These are phyloP conservation scores for Lepidocolaptes lacrymiger DNA, from an alignment of 2,797 vertebrate species.

Conservation along the genomic window DNA sequence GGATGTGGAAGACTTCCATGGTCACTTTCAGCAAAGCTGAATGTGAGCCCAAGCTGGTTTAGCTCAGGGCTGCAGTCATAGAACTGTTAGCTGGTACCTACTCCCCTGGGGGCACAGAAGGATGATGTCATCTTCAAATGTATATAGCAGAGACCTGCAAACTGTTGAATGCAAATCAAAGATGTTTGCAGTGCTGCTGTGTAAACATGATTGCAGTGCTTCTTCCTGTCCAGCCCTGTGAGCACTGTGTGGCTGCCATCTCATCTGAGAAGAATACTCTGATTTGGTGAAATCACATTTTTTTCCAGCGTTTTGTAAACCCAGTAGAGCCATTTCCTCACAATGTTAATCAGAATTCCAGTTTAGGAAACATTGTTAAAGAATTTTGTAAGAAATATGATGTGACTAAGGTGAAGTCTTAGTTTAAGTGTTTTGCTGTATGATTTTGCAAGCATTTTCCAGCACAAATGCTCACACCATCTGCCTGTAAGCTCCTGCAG, in stretches of 20 bases:
- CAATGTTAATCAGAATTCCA: background rate
- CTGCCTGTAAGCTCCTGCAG: background rate
- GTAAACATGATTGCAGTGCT: background rate
- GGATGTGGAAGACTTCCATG: fast-evolving
- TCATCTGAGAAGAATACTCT: background rate
- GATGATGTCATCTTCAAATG: background rate
- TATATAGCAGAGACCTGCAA: background rate
- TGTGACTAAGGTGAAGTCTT: background rate
- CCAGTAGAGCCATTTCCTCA: background rate
- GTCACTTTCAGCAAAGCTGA: background rate
- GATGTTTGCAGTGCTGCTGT: background rate
- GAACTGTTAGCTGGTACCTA: background rate
- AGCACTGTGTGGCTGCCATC: background rate
- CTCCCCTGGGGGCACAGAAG: fast-evolving
- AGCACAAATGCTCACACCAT: background rate
- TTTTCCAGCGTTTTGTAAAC: background rate
- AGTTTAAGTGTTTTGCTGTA: background rate
- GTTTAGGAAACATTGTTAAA: background rate
- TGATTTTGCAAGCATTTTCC: conserved; percentile 5
- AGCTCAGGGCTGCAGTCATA: background rate
- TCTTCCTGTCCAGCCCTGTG: background rate
- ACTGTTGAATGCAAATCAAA: background rate
- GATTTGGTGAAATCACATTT: background rate
- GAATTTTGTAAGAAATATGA: background rate
- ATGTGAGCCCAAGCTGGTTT: background rate